A percentile compares a stretch with the other conserved stretches of the same genome.
These are phyloP conservation scores for Eueremaeus valkanovi DNA, from an alignment of 2,888 invertebrate species.

Conservation along the genomic window DNA sequence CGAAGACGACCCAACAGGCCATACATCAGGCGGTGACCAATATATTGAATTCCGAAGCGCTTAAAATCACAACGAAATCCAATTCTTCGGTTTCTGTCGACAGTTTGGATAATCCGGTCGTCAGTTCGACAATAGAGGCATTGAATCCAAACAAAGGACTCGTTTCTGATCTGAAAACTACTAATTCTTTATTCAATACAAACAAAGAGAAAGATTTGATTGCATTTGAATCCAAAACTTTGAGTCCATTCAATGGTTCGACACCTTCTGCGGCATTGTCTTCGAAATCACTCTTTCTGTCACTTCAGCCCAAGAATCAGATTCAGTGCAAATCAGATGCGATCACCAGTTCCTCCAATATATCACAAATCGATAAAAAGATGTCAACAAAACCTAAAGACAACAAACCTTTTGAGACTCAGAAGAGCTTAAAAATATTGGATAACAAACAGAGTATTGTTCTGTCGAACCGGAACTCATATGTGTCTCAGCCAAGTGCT, in stretches of 20 bases:
- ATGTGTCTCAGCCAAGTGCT: not conserved
- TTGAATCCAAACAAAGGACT: not conserved
- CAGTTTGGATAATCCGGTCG: not conserved
- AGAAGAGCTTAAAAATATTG: not conserved
- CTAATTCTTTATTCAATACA: not conserved
- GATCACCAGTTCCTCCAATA: not conserved
- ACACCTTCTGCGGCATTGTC: not conserved
- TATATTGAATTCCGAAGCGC: constrained; percentile 11
- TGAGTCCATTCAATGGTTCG: constrained; percentile 5
- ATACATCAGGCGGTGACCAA: constrained; percentile 9
- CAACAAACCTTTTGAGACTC: not conserved
- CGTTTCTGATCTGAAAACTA: constrained; percentile 11
- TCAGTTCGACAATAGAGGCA: not conserved
- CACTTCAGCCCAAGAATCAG: not conserved
- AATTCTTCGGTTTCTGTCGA: not conserved
- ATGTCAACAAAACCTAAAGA: constrained; percentile 3
- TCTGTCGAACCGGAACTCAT: no score
- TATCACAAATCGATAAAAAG: not conserved
- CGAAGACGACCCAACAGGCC: constrained; percentile 18
- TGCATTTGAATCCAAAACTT: not conserved
- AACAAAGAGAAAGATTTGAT: not conserved
- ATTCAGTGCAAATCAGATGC: not conserved
- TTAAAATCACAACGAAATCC: not conserved
- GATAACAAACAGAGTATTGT: not conserved
- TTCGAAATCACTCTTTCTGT: not conserved